Conservation (phyloP, 1,140 invertebrate species). For the Ceratitis capitata region DNA sequence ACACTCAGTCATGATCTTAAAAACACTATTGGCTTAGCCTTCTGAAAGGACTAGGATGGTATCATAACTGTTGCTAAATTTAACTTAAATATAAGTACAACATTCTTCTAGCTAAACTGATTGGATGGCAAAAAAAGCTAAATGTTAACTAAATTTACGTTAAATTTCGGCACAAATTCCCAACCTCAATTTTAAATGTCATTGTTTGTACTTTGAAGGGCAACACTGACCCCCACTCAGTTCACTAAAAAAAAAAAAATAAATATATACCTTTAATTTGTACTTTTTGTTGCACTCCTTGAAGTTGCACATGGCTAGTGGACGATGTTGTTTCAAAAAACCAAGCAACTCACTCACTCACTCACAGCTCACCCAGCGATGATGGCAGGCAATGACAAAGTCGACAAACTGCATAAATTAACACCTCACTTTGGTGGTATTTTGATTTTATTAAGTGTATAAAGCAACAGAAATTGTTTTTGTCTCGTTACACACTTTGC, state of each 20-base stretch:
- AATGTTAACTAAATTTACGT: too few relatives aligned
- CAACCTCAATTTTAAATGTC: neutral
- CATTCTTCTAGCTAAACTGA: too few relatives aligned
- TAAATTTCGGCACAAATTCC: neutral
- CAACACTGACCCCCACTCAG: neutral
- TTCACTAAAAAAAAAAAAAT: too few relatives aligned
- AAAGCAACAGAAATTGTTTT: slow-evolving; percentile 15
- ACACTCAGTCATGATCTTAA: too few relatives aligned
- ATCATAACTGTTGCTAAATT: too few relatives aligned
- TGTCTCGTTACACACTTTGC: slow-evolving; percentile 21
- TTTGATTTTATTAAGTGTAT: slow-evolving; percentile 36
- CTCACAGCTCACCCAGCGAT: too few relatives aligned
- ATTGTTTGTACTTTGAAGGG: neutral
- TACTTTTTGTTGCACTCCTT: too few relatives aligned
- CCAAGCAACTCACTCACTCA: neutral
- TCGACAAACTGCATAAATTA: slow-evolving; percentile 27
- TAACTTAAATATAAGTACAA: too few relatives aligned
- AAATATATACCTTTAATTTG: too few relatives aligned
- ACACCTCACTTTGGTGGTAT: slow-evolving; percentile 31
- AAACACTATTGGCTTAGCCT: too few relatives aligned
- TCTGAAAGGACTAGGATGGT: too few relatives aligned
- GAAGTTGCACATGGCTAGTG: neutral
- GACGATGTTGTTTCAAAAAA: neutral
- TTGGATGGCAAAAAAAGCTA: too few relatives aligned
- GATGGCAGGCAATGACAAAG: neutral